Conservation (phyloP, 2,888 invertebrate genomes). For the Dichetophora obliterata region DNA sequence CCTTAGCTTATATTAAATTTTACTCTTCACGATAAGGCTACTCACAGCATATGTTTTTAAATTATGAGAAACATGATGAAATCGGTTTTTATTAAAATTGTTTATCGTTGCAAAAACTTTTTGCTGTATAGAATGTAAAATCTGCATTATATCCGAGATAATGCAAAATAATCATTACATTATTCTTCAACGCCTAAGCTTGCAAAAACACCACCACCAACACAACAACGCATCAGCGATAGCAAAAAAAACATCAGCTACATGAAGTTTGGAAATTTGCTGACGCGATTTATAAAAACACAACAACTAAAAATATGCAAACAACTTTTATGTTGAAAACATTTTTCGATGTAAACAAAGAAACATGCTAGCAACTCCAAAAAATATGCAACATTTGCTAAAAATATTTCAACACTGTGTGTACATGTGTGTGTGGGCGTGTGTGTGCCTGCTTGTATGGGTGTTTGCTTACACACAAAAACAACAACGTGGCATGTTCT, state of each 20-base stretch:
- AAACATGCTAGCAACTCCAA: conserved; percentile 9
- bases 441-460: neutral
- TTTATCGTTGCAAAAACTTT: too few relatives aligned
- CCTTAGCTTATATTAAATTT: too few relatives aligned
- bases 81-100: too few relatives aligned
- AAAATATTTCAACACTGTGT: conserved; percentile 12
- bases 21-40: too few relatives aligned
- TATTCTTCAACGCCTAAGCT: neutral
- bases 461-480: neutral
- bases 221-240: neutral
- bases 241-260: neutral
- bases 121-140: too few relatives aligned
- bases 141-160: neutral
- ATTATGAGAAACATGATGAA: too few relatives aligned
- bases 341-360: conserved; percentile 22
- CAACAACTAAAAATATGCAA: conserved; percentile 1
- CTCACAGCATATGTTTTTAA: too few relatives aligned
- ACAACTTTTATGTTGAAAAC: conserved; percentile 14
- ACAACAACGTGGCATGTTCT: conserved; percentile 6
- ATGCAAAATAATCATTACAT: neutral
- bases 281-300: conserved; percentile 11
- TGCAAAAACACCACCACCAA: neutral
- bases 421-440: neutral
- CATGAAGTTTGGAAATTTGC: conserved; percentile 11
- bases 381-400: conserved; percentile 27